A percentile compares a stretch with the other conserved stretches of the same genome.
Evolutionary conservation across 2,888 invertebrate species (phyloP).

Genomic region (Petrophora chlorosata): DNA sequence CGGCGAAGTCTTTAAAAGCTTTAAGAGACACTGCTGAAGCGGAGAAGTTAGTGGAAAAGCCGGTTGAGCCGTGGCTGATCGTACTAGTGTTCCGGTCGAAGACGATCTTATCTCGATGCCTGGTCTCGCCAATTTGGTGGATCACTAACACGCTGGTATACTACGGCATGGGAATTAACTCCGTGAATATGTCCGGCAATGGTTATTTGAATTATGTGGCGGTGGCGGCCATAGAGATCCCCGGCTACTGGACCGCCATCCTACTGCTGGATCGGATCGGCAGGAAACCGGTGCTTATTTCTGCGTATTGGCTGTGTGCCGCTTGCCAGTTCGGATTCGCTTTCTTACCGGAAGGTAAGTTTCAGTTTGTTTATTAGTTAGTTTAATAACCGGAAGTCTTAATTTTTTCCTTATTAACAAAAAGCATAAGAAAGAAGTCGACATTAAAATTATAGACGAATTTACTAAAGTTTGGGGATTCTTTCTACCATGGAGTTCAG

Average conservation of each 20-base stretch:
- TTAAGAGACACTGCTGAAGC: constrained; percentile 65
- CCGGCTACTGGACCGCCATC: constrained; percentile 87
- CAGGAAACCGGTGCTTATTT: constrained; percentile 84
- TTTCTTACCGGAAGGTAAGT: constrained; percentile 81
- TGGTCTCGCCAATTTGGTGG: constrained; percentile 85
- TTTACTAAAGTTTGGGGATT: too few relatives aligned
- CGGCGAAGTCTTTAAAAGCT: constrained; percentile 77
- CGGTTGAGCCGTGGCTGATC: constrained; percentile 63
- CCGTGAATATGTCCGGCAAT: constrained; percentile 87
- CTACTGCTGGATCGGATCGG: constrained; percentile 86
- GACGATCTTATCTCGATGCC: constrained; percentile 58
- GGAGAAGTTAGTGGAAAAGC: constrained; percentile 55
- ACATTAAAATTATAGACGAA: too few relatives aligned
- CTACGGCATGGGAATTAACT: constrained; percentile 88
- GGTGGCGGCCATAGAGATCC: constrained; percentile 87
- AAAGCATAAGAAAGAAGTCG: too few relatives aligned
- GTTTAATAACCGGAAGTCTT: too few relatives aligned
- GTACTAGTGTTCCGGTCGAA: constrained; percentile 60
- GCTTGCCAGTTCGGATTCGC: constrained; percentile 84
- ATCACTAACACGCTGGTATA: constrained; percentile 88
- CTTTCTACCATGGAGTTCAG: too few relatives aligned
- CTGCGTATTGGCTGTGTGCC: constrained; percentile 85
- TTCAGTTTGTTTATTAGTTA: neutral
- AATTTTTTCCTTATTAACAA: too few relatives aligned
- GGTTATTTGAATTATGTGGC: constrained; percentile 87